Evolutionary conservation across 1,140 invertebrate genomes (phyloP).

Genomic region (Helicoverpa zea): DNA sequence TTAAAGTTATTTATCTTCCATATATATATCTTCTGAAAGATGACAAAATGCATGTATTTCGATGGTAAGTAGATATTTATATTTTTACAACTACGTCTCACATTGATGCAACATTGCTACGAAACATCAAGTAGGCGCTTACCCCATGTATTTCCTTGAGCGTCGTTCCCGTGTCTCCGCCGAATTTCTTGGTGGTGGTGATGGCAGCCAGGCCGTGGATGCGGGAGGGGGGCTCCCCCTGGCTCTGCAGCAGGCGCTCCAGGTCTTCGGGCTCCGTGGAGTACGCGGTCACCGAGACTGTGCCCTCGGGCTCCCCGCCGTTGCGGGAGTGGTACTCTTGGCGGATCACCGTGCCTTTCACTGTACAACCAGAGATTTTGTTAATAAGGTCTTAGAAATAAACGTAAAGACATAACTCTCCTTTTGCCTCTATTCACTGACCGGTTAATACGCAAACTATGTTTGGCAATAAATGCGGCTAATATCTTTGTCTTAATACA

Average conservation of each 20-base stretch:
- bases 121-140: conserved; percentile 50
- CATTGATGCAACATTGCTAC: conserved; percentile 23
- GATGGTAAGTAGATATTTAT: neutral
- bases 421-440: too few species aligned
- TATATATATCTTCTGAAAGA: too few species aligned
- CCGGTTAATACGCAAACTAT: too few species aligned
- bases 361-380: conserved; percentile 75
- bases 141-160: conserved; percentile 73
- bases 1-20: too few species aligned
- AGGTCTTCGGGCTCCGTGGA: conserved; percentile 89
- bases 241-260: conserved; percentile 73
- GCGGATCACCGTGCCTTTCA: conserved; percentile 89
- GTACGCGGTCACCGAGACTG: conserved; percentile 89
- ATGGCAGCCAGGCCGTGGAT: conserved; percentile 79
- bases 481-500: conserved; percentile 5
- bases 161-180: conserved; percentile 77
- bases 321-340: conserved; percentile 90
- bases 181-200: conserved; percentile 84
- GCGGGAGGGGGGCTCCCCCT: conserved; percentile 72
- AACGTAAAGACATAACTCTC: too few species aligned
- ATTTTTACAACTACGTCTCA: neutral
- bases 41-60: too few species aligned
- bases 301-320: conserved; percentile 89
- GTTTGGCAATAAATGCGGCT: too few species aligned
- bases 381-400: neutral